A percentile compares a stretch with the other conserved stretches of the same genome.
phyloP scores from a whole-genome alignment of 2,113 vertebrate species.

The Xiphophorus hellerii region DNA sequence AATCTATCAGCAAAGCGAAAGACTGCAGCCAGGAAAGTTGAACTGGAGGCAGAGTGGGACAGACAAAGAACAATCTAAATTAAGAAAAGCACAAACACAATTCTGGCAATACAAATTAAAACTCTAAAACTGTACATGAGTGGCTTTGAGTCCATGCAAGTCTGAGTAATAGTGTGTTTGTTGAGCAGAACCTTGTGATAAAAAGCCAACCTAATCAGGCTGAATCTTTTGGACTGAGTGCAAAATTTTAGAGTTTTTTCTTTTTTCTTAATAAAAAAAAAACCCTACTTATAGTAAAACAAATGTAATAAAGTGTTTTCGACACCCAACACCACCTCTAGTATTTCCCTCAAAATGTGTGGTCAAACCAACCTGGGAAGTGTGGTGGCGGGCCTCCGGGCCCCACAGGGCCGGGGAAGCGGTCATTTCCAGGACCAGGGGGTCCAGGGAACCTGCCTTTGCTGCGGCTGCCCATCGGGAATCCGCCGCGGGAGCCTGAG shows the following conservation, averaged over 20 bases:
- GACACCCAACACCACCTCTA: not conserved
- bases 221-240: not conserved
- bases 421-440: constrained; percentile 91
- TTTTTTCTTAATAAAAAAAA: not conserved
- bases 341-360: not conserved
- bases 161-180: constrained; percentile 27
- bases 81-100: constrained; percentile 24
- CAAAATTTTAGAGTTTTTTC: not conserved
- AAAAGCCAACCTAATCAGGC: constrained; percentile 2
- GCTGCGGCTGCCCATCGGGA: constrained; percentile 91
- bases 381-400: constrained; percentile 95
- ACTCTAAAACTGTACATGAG: constrained; percentile 5
- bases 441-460: constrained; percentile 93
- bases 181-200: constrained; percentile 28
- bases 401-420: constrained; percentile 93
- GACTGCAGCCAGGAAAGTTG: constrained; percentile 35
- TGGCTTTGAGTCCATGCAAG: constrained; percentile 31
- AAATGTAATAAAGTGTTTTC: too few species aligned
- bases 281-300: not conserved
- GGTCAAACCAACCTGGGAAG: constrained; percentile 87
- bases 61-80: constrained; percentile 40
- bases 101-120: constrained; percentile 17
- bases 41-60: constrained; percentile 25
- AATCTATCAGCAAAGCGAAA: constrained; percentile 36
- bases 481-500: constrained; percentile 87